These are phyloP conservation scores for Vanessa tameamea DNA, from an alignment of 1,140 invertebrate genomes.

Conservation along the genomic window DNA sequence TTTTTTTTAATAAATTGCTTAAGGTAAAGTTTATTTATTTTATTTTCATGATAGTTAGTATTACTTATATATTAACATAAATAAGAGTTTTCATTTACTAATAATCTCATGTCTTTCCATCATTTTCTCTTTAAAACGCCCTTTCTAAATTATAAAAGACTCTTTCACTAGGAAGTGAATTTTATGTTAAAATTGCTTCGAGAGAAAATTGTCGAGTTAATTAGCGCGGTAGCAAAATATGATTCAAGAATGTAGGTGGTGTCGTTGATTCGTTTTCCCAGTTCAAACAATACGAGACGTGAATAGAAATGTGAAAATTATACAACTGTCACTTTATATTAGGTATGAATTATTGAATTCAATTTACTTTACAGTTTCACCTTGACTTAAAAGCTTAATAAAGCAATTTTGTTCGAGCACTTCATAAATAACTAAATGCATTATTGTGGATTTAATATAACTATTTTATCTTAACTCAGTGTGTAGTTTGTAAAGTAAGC, in stretches of 20 bases:
- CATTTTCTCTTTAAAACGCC: no score
- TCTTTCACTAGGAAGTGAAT: background rate
- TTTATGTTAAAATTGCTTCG: constrained; percentile 3
- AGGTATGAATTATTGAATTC: constrained; percentile 34
- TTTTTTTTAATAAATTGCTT: no score
- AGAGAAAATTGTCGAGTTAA: constrained; percentile 19
- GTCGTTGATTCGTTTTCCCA: background rate
- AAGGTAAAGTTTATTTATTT: no score
- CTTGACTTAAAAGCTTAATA: constrained; percentile 6
- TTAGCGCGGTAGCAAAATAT: constrained; percentile 23
- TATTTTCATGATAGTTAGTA: no score
- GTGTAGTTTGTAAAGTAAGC: background rate
- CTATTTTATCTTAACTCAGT: background rate
- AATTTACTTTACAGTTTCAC: constrained; percentile 23
- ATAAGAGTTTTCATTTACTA: no score
- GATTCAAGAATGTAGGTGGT: constrained; percentile 22
- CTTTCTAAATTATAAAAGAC: background rate
- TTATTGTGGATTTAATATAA: background rate
- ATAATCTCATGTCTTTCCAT: no score
- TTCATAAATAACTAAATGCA: constrained; percentile 1
- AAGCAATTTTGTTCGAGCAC: background rate
- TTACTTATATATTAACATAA: no score
- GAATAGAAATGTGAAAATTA: constrained; percentile 39
- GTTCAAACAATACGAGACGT: constrained; percentile 25
- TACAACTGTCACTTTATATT: constrained; percentile 29